Conservation (phyloP, 2,888 invertebrate species). For the Epinotia brunnichana region DNA sequence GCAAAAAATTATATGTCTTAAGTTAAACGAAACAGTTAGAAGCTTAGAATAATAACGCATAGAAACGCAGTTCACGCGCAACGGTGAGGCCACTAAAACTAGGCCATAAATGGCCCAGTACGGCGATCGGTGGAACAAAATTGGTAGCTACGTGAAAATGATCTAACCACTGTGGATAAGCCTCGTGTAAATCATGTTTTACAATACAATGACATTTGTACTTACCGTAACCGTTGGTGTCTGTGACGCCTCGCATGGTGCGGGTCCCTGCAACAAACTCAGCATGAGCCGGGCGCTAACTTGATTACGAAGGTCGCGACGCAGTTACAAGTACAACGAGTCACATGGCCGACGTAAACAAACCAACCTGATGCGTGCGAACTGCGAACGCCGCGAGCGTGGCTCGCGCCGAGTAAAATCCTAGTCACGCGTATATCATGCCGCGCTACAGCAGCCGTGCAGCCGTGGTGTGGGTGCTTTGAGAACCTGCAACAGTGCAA, state of each 20-base stretch:
- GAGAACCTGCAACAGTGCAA: conserved; percentile 3
- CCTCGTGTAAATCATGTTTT: not conserved
- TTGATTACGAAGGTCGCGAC: conserved; percentile 56
- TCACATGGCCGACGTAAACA: conserved; percentile 66
- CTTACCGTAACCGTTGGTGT: conserved; percentile 39
- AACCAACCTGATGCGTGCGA: conserved; percentile 62
- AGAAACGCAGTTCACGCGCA: too few relatives aligned
- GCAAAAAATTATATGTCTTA: not conserved
- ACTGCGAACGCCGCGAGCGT: conserved; percentile 22
- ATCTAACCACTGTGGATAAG: not conserved
- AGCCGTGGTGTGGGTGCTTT: conserved; percentile 7
- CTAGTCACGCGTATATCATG: conserved; percentile 31
- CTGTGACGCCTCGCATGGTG: conserved; percentile 36
- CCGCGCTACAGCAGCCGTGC: conserved; percentile 20
- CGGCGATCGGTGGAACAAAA: too few relatives aligned
- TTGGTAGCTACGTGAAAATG: not conserved
- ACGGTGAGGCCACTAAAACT: too few relatives aligned
- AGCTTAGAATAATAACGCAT: too few relatives aligned
- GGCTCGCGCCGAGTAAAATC: conserved; percentile 7
- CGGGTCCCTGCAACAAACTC: conserved; percentile 28
- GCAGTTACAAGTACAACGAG: conserved; percentile 55
- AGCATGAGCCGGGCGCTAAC: conserved; percentile 50
- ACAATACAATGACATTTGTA: not conserved
- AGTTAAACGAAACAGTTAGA: not conserved
- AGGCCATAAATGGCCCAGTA: too few relatives aligned